phyloP scores from a whole-genome alignment of 2,113 vertebrate species.

The Grus americana region DNA sequence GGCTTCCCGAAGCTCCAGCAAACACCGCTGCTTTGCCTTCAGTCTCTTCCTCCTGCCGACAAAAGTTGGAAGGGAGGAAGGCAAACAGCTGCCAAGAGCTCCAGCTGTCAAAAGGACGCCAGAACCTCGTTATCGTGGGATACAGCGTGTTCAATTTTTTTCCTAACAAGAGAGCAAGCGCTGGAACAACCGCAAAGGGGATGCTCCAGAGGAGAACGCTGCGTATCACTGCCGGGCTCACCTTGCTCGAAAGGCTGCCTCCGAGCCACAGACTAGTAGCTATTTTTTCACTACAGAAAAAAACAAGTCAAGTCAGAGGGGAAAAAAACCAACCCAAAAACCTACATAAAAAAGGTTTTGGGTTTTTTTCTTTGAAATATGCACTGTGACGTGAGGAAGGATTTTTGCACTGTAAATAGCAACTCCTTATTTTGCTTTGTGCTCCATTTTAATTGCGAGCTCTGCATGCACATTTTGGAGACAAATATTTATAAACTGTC shows the following conservation, averaged over 20 bases:
- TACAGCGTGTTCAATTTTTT: background rate
- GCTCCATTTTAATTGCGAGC: background rate
- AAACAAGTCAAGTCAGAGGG: background rate
- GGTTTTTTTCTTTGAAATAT: background rate
- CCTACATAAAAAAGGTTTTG: background rate
- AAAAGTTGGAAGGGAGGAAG: background rate
- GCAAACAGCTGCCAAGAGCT: background rate
- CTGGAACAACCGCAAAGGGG: background rate
- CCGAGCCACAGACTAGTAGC: background rate
- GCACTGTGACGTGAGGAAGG: background rate
- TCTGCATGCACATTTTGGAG: background rate
- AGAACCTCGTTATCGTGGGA: background rate
- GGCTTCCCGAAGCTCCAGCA: background rate
- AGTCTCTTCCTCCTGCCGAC: background rate
- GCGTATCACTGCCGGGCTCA: accelerated
- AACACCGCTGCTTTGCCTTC: background rate
- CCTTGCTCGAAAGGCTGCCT: background rate
- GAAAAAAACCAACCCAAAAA: background rate
- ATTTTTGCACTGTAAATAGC: background rate
- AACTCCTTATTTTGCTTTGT: background rate
- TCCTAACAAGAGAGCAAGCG: background rate
- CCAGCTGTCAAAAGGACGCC: background rate
- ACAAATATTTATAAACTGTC: conserved; percentile 31
- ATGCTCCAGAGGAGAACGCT: accelerated
- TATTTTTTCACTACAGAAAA: background rate